phyloP scores from a whole-genome alignment of 1,140 invertebrate species.

The Apis laboriosa region DNA sequence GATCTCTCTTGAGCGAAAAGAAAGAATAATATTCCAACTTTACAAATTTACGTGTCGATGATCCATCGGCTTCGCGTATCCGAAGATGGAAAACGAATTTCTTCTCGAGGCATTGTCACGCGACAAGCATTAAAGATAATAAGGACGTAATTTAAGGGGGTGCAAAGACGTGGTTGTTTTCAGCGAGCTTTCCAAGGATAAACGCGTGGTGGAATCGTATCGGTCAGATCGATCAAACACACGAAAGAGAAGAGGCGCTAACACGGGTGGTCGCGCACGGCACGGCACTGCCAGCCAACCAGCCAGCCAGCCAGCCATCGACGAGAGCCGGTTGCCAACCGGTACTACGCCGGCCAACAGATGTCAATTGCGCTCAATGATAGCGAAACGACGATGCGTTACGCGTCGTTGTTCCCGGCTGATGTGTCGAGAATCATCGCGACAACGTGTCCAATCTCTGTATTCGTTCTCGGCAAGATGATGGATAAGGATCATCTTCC shows the following conservation, averaged over 20 bases:
- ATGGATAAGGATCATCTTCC: not conserved
- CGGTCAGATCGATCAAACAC: constrained; percentile 62
- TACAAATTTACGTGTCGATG: no score
- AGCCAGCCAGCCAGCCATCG: constrained; percentile 1
- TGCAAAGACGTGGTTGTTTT: not conserved
- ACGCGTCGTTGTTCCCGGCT: constrained; percentile 39
- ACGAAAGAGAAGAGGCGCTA: constrained; percentile 21
- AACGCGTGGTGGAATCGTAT: not conserved
- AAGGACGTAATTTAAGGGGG: constrained; percentile 15
- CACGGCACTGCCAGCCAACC: constrained; percentile 52
- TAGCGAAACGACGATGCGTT: constrained; percentile 55
- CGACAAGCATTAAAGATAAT: constrained; percentile 1
- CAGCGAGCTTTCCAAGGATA: not conserved
- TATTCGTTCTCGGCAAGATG: not conserved
- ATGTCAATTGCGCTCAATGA: constrained; percentile 67
- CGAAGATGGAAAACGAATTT: no score
- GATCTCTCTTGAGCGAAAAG: no score
- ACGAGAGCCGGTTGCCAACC: constrained; percentile 67
- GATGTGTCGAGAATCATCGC: constrained; percentile 33
- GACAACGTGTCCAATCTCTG: not conserved
- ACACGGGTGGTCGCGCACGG: constrained; percentile 48
- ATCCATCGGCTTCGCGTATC: no score
- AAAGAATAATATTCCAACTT: no score
- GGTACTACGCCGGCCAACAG: constrained; percentile 49
- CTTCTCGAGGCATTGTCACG: not conserved